Conservation (phyloP, 1,140 invertebrate genomes). For the Aphidius gifuensis region DNA sequence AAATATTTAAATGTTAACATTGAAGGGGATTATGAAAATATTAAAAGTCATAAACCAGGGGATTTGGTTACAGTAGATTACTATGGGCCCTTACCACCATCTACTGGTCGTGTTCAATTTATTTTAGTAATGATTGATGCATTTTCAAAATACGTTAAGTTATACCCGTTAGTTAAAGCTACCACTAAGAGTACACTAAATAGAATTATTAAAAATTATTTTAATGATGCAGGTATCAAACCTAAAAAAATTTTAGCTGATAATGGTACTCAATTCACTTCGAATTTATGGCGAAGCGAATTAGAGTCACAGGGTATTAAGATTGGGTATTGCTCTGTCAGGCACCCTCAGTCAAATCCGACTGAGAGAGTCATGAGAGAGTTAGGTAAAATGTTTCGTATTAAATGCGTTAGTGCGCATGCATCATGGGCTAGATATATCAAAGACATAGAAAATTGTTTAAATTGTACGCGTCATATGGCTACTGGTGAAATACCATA, state of each 20-base stretch:
- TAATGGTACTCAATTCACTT: slow-evolving; percentile 27
- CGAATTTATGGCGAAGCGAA: slow-evolving; percentile 11
- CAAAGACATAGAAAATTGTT: slow-evolving; percentile 4
- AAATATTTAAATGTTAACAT: slow-evolving; percentile 23
- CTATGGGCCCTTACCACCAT: slow-evolving; percentile 28
- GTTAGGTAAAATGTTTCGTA: slow-evolving; percentile 23
- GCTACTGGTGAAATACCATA: slow-evolving; percentile 25
- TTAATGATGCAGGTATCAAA: slow-evolving; percentile 19
- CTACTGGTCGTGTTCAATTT: slow-evolving; percentile 24
- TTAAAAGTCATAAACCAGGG: slow-evolving; percentile 12
- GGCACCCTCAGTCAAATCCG: slow-evolving; percentile 23
- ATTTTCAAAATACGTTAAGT: slow-evolving; percentile 25
- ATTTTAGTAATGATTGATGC: slow-evolving; percentile 27
- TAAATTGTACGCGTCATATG: slow-evolving; percentile 22
- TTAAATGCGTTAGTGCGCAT: slow-evolving; percentile 19
- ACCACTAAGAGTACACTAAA: slow-evolving; percentile 17
- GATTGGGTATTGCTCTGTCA: slow-evolving; percentile 18
- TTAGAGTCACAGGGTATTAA: slow-evolving; percentile 20
- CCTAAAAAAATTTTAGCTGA: slow-evolving; percentile 19
- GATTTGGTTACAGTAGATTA: slow-evolving; percentile 28
- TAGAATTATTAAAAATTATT: slow-evolving; percentile 21
- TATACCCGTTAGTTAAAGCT: slow-evolving; percentile 24
- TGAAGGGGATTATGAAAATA: slow-evolving; percentile 20
- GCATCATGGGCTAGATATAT: slow-evolving; percentile 23
- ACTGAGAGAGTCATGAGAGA: slow-evolving; percentile 25